phyloP scores from a whole-genome alignment of 1,140 invertebrate genomes.

The Drosophila truncata region DNA sequence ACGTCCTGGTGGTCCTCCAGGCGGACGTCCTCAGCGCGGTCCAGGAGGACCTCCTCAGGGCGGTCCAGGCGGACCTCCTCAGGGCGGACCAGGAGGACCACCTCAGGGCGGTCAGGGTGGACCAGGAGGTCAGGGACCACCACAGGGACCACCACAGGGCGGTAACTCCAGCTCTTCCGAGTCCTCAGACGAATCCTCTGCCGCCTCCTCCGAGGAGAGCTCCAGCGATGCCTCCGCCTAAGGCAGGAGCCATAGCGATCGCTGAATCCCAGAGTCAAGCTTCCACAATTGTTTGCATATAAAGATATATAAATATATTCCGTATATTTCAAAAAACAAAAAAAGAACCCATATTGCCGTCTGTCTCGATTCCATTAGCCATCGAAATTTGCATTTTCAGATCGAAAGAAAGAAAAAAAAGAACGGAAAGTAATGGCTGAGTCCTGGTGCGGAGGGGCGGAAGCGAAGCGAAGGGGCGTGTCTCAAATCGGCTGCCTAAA shows the following conservation, averaged over 20 bases:
- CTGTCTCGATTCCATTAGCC: conserved; percentile 25
- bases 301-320: conserved; percentile 21
- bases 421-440: conserved; percentile 1
- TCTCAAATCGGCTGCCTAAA: conserved; percentile 70
- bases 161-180: conserved; percentile 13
- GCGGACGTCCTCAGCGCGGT: conserved; percentile 11
- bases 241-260: background rate
- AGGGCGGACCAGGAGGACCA: background rate
- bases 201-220: conserved; percentile 16
- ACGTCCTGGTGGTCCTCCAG: background rate
- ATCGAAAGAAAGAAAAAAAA: background rate
- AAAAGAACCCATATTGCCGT: background rate
- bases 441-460: background rate
- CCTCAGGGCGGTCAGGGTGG: conserved; percentile 2
- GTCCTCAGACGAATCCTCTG: conserved; percentile 1
- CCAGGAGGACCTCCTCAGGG: background rate
- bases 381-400: conserved; percentile 27
- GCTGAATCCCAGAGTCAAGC: background rate
- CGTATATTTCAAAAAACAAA: conserved; percentile 7
- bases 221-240: conserved; percentile 20
- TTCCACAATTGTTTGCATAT: conserved; percentile 11
- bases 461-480: conserved; percentile 23
- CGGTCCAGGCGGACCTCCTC: background rate
- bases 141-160: conserved; percentile 7
- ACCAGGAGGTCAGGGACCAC: background rate